phyloP scores from a whole-genome alignment of 2,113 vertebrate species.

The Phrynocephalus versicolor region DNA sequence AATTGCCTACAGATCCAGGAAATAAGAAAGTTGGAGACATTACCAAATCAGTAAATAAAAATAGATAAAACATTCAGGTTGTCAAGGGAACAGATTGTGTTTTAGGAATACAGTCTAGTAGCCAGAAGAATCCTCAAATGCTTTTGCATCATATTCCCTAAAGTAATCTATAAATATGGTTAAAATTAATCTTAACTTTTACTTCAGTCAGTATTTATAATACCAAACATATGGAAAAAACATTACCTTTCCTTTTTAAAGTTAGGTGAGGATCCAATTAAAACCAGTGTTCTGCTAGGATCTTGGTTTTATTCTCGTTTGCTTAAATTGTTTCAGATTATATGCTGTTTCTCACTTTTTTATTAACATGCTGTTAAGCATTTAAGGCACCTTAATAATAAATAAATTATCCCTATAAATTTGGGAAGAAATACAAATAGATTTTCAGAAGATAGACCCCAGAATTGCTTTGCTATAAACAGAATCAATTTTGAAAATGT shows the following conservation, averaged over 20 bases:
- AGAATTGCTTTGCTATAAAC: not conserved
- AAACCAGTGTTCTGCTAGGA: not conserved
- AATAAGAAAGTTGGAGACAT: not conserved
- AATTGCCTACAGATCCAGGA: not conserved
- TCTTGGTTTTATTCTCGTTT: not conserved
- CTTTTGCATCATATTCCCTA: not conserved
- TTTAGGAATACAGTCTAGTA: not conserved
- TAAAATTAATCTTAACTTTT: not conserved
- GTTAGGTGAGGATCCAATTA: not conserved
- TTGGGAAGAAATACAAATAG: not conserved
- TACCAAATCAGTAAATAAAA: not conserved
- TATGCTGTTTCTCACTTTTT: not conserved
- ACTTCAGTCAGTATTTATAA: not conserved
- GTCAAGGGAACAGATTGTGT: not conserved
- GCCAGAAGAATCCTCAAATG: not conserved
- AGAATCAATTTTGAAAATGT: not conserved
- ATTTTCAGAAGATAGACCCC: not conserved
- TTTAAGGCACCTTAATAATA: not conserved
- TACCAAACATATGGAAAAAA: not conserved
- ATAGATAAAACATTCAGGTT: not conserved
- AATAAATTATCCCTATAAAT: not conserved
- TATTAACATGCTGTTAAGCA: not conserved
- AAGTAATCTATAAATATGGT: not conserved
- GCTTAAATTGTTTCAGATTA: not conserved
- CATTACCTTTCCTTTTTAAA: constrained; percentile 1